phyloP scores from a whole-genome alignment of 2,888 invertebrate genomes.

The Phoronis australis region DNA sequence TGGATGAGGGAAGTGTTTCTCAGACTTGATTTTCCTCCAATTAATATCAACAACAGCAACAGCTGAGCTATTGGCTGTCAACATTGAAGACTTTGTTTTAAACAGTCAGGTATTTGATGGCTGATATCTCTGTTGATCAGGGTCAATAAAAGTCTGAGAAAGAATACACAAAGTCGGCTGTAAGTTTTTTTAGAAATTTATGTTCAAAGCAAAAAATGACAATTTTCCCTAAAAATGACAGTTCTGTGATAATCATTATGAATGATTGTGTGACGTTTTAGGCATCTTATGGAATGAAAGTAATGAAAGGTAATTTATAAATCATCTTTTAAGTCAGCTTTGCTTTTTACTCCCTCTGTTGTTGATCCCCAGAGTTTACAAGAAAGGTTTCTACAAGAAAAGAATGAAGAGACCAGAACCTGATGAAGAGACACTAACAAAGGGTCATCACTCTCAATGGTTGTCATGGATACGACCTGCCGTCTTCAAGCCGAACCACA shows the following conservation, averaged over 20 bases:
- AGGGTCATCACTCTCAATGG: constrained; percentile 40
- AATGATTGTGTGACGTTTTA: no score
- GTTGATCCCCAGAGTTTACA: constrained; percentile 26
- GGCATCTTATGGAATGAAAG: no score
- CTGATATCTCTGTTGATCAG: not conserved
- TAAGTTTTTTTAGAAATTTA: no score
- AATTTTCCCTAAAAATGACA: no score
- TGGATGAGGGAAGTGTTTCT: not conserved
- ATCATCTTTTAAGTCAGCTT: no score
- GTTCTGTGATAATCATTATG: no score
- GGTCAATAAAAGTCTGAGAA: not conserved
- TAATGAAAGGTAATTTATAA: no score
- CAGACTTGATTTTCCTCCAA: not conserved
- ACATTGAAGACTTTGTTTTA: not conserved
- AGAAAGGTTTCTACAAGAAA: constrained; percentile 29
- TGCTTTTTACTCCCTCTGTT: not conserved
- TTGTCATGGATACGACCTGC: constrained; percentile 42
- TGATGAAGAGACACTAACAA: constrained; percentile 7
- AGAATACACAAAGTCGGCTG: no score
- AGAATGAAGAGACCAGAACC: constrained; percentile 13
- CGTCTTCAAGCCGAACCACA: constrained; percentile 26
- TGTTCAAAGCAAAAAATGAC: no score
- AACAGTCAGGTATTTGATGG: not conserved
- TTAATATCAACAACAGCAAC: no score
- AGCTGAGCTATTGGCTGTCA: no score